Evolutionary conservation across 1,140 invertebrate genomes (phyloP).

Genomic region (Argopecten irradians): DNA sequence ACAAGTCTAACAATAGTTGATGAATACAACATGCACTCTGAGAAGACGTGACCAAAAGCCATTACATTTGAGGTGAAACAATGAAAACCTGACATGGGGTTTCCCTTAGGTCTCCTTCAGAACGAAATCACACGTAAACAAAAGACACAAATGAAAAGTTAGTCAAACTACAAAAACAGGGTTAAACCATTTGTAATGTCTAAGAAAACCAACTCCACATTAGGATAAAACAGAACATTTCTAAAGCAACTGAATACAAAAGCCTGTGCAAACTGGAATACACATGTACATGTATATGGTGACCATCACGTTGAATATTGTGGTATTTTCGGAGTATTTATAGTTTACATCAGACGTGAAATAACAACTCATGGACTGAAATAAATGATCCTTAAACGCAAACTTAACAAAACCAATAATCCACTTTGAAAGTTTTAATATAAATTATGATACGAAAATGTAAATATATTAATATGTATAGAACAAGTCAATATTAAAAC

Average conservation of each 20-base stretch:
- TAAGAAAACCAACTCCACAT: not conserved
- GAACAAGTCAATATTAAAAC: not conserved
- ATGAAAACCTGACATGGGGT: not conserved
- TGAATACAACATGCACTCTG: not conserved
- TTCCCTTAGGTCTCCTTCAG: not conserved
- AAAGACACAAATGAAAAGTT: not conserved
- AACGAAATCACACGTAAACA: not conserved
- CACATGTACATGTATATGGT: not conserved
- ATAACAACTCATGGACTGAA: not conserved
- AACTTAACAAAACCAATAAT: not conserved
- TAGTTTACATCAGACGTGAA: not conserved
- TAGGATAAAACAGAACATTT: not conserved
- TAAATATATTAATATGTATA: slow-evolving; percentile 17
- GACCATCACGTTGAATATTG: not conserved
- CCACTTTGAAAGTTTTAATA: not conserved
- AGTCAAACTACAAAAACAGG: no score
- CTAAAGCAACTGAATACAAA: not conserved
- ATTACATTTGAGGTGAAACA: not conserved
- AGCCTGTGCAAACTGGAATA: not conserved
- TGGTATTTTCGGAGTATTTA: not conserved
- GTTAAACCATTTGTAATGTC: not conserved
- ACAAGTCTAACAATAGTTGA: not conserved
- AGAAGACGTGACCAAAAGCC: not conserved
- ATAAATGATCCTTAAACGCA: not conserved
- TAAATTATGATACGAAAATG: not conserved